A percentile compares a stretch with the other conserved stretches of the same genome.
Conservation (phyloP, 2,888 invertebrate genomes). For the Parochlus steinenii region DNA sequence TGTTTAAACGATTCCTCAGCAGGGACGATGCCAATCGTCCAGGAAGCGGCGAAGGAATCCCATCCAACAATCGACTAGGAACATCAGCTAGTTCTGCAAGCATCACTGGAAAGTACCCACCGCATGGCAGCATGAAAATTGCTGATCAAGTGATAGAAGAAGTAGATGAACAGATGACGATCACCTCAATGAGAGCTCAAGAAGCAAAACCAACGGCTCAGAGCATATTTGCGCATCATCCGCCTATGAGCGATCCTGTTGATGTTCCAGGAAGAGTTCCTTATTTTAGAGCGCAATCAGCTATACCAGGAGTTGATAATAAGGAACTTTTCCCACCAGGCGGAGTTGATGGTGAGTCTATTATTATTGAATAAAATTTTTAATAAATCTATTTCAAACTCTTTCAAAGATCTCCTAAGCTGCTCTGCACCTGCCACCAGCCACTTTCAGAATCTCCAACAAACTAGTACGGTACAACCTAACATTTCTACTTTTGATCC, state of each 20-base stretch:
- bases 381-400: too few species aligned
- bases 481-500: conserved; percentile 6
- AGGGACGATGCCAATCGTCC: conserved; percentile 46
- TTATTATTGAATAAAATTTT: too few species aligned
- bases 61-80: conserved; percentile 6
- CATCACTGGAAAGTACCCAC: conserved; percentile 18
- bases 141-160: conserved; percentile 58
- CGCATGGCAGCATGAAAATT: conserved; percentile 42
- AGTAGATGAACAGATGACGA: conserved; percentile 67
- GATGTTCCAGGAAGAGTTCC: conserved; percentile 36
- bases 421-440: conserved; percentile 23
- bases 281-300: conserved; percentile 25
- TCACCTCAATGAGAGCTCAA: conserved; percentile 50
- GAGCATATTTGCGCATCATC: conserved; percentile 42
- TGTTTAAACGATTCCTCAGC: conserved; percentile 58
- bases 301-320: conserved; percentile 19
- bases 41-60: conserved; percentile 20
- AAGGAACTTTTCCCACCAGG: conserved; percentile 23
- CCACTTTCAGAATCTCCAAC: too few species aligned
- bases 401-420: conserved; percentile 23
- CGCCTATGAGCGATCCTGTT: conserved; percentile 43
- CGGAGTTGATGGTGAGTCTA: too few species aligned
- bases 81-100: conserved; percentile 26
- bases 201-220: conserved; percentile 43
- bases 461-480: conserved; percentile 7